A percentile compares a stretch with the other conserved stretches of the same genome.
Conservation (phyloP, 1,140 invertebrate species). For the Trichonephila clavata region DNA sequence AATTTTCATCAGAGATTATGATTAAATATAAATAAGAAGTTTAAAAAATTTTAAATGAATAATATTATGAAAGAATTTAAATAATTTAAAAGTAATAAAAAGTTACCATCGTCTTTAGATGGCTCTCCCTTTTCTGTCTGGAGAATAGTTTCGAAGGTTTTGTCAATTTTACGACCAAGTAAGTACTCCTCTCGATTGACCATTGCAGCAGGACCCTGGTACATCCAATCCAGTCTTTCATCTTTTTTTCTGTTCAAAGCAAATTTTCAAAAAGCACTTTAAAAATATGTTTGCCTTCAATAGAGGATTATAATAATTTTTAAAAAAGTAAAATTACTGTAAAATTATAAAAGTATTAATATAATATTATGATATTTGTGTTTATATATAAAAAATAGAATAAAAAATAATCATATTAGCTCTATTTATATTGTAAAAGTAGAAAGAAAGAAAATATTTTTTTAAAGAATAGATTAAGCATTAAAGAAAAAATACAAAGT, state of each 20-base stretch:
- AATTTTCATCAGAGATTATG: too few relatives aligned
- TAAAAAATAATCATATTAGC: too few relatives aligned
- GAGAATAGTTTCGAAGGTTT: conserved; percentile 87
- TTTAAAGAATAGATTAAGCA: too few relatives aligned
- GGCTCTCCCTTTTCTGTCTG: conserved; percentile 83
- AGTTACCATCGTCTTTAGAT: conserved; percentile 50
- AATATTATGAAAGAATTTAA: not conserved
- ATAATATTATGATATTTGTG: too few relatives aligned
- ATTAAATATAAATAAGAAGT: not conserved
- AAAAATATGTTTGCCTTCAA: too few relatives aligned
- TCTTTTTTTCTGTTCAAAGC: conserved; percentile 77
- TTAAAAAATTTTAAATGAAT: not conserved
- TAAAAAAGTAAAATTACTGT: too few relatives aligned
- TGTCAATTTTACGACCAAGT: conserved; percentile 92
- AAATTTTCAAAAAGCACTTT: not conserved
- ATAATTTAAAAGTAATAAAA: not conserved
- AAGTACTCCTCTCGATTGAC: conserved; percentile 94
- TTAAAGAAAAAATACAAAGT: too few relatives aligned
- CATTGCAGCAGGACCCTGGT: conserved; percentile 89
- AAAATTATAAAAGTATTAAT: too few relatives aligned
- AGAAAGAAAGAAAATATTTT: too few relatives aligned
- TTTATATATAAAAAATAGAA: too few relatives aligned
- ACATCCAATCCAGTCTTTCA: conserved; percentile 92
- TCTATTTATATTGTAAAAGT: too few relatives aligned
- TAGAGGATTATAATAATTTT: too few relatives aligned